phyloP scores from a whole-genome alignment of 1,140 invertebrate genomes.

The Planococcus citri region DNA sequence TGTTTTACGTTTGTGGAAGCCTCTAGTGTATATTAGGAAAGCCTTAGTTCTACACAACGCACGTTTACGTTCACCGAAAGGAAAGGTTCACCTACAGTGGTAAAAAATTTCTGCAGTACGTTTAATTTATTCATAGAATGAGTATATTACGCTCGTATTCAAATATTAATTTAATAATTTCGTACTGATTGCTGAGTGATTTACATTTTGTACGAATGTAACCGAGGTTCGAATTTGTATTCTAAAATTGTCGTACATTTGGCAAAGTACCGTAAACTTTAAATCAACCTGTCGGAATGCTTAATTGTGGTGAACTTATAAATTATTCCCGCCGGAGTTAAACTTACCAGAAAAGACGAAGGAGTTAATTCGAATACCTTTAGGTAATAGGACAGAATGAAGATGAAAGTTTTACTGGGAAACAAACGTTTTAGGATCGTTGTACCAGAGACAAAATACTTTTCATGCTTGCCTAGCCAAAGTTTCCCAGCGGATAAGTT shows the following conservation, averaged over 20 bases:
- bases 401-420: not conserved
- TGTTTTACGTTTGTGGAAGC: too few relatives aligned
- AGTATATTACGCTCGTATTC: not conserved
- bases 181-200: not conserved
- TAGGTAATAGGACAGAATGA: not conserved
- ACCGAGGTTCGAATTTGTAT: not conserved
- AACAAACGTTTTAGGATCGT: too few relatives aligned
- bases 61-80: not conserved
- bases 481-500: too few relatives aligned
- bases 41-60: not conserved
- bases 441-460: too few relatives aligned
- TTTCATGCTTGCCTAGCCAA: too few relatives aligned
- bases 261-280: conserved; percentile 6
- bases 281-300: conserved; percentile 6
- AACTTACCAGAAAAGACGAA: not conserved
- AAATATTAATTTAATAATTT: conserved; percentile 9
- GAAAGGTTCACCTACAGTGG: too few relatives aligned
- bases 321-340: not conserved
- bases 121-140: not conserved
- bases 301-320: conserved; percentile 7
- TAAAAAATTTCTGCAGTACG: not conserved
- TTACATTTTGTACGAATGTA: not conserved
- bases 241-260: conserved; percentile 3
- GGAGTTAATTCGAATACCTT: not conserved
- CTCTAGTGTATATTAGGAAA: too few relatives aligned